Conservation (phyloP, 2,888 invertebrate species). For the Trachelus tabidus region DNA sequence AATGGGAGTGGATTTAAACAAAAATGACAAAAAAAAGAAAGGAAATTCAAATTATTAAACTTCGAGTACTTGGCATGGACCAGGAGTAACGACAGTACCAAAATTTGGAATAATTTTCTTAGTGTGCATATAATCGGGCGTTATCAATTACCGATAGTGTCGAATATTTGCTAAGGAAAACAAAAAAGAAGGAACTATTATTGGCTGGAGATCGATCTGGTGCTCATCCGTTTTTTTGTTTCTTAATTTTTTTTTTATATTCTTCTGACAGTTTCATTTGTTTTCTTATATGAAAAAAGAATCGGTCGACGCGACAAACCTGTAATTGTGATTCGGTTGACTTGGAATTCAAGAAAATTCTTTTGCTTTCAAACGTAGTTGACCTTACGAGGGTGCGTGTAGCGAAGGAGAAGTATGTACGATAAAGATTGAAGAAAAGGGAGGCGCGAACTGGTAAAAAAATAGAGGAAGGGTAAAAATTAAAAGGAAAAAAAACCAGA, state of each 20-base stretch:
- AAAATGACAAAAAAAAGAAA: background rate
- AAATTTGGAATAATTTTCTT: conserved; percentile 38
- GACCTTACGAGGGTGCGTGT: background rate
- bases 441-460: background rate
- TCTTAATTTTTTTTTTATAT: background rate
- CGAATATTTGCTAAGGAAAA: background rate
- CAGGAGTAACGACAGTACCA: conserved; percentile 16
- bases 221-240: background rate
- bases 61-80: background rate
- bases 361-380: background rate
- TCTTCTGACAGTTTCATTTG: background rate
- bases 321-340: background rate
- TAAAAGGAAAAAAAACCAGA: conserved; percentile 28
- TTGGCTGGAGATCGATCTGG: background rate
- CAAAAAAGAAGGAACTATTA: background rate
- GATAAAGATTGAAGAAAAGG: background rate
- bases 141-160: background rate
- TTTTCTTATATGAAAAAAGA: background rate
- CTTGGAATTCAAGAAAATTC: background rate
- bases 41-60: background rate
- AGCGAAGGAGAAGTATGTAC: background rate
- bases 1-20: background rate
- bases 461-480: conserved; percentile 24
- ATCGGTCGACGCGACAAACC: background rate
- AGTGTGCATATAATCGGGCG: conserved; percentile 57